Evolutionary conservation across 2,888 invertebrate genomes (phyloP).

Genomic region (Perdita meconis): DNA sequence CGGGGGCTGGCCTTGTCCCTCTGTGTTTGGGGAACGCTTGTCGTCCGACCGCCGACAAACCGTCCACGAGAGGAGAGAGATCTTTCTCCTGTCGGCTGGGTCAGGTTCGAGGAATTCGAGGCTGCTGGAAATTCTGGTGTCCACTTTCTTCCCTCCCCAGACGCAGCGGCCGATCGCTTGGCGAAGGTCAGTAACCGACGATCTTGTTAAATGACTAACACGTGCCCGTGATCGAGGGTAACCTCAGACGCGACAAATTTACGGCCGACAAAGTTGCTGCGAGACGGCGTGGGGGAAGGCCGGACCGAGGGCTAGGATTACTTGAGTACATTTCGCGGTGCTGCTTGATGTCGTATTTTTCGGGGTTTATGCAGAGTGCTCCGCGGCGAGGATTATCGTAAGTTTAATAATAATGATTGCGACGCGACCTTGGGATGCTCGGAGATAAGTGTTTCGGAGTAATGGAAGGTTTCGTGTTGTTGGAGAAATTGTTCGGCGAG

Average conservation of each 20-base stretch:
- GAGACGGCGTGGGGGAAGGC: too few relatives aligned
- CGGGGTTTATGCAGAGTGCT: too few relatives aligned
- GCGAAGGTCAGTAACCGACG: conserved; percentile 43
- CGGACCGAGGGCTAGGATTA: too few relatives aligned
- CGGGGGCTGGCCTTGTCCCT: conserved; percentile 75
- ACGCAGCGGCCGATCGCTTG: conserved; percentile 21
- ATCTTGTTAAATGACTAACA: conserved; percentile 15
- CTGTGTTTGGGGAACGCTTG: conserved; percentile 76
- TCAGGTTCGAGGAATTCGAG: conserved; percentile 50
- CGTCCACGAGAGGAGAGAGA: conserved; percentile 49
- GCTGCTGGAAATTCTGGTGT: conserved; percentile 52
- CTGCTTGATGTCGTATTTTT: too few relatives aligned
- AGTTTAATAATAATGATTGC: too few relatives aligned
- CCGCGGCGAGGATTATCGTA: too few relatives aligned
- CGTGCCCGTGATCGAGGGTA: conserved; percentile 16
- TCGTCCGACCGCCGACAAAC: conserved; percentile 71
- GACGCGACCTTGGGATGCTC: too few relatives aligned
- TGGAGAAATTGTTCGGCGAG: too few relatives aligned
- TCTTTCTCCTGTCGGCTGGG: conserved; percentile 39
- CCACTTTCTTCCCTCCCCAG: conserved; percentile 38
- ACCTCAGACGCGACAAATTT: background rate
- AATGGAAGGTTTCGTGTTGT: too few relatives aligned
- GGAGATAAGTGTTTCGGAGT: too few relatives aligned
- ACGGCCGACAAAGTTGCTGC: background rate
- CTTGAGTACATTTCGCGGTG: too few relatives aligned